Evolutionary conservation across 2,797 vertebrate species (phyloP).

Genomic region (Eupleurogrammus muticus): DNA sequence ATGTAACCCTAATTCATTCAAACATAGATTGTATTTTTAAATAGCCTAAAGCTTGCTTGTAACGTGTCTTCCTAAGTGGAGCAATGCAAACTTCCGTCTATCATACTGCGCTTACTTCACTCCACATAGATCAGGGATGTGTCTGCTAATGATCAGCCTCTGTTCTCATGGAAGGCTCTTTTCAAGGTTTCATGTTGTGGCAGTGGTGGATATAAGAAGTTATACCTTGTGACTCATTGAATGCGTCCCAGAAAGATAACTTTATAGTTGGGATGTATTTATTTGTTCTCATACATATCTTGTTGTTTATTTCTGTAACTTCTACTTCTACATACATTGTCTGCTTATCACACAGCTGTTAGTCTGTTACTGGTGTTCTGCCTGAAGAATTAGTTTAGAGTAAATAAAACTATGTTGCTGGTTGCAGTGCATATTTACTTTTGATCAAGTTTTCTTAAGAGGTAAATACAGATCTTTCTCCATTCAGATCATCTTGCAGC

Average conservation of each 20-base stretch:
- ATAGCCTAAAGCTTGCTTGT: too few species aligned
- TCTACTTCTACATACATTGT: conserved; percentile 9
- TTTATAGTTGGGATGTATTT: conserved; percentile 3
- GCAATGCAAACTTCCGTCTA: not conserved
- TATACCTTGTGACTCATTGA: conserved; percentile 18
- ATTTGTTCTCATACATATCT: not conserved
- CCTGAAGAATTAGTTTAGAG: conserved; percentile 30
- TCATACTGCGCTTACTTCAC: conserved; percentile 1
- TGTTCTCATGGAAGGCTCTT: not conserved
- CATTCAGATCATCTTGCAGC: not conserved
- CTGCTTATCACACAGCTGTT: conserved; percentile 11
- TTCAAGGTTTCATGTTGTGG: not conserved
- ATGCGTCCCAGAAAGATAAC: conserved; percentile 3
- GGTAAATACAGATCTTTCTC: conserved; percentile 6
- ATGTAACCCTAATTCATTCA: too few species aligned
- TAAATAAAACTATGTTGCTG: not conserved
- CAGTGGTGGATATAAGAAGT: conserved; percentile 1
- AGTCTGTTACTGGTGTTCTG: conserved; percentile 22
- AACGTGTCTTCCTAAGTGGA: too few species aligned
- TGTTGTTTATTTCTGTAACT: not conserved
- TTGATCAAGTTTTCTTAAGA: conserved; percentile 1
- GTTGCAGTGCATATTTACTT: not conserved
- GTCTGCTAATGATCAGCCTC: conserved; percentile 14
- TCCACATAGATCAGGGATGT: not conserved
- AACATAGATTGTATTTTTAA: too few species aligned